Evolutionary conservation across 2,888 invertebrate genomes (phyloP).

Genomic region (Zaprionus bogoriensis): DNA sequence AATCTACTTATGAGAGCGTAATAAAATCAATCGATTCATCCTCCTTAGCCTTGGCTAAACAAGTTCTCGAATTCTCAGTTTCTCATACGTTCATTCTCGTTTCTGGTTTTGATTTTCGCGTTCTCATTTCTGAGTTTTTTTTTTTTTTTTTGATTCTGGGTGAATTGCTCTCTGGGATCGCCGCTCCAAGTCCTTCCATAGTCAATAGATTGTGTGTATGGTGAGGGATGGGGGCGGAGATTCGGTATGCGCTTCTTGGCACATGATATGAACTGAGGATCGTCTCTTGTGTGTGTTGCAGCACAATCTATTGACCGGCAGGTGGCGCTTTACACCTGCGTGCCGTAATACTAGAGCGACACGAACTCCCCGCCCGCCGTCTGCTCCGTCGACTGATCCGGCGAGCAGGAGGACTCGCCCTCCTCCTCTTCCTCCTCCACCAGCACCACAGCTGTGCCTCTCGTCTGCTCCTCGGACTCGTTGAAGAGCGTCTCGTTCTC

Average conservation of each 20-base stretch:
- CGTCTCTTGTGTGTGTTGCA: constrained; percentile 36
- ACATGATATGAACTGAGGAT: constrained; percentile 72
- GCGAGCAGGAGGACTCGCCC: constrained; percentile 49
- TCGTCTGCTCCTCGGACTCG: constrained; percentile 69
- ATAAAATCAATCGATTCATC: constrained; percentile 34
- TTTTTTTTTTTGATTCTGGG: constrained; percentile 43
- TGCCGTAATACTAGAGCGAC: constrained; percentile 83
- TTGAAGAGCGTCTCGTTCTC: constrained; percentile 82
- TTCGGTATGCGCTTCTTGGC: constrained; percentile 20
- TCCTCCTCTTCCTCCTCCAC: constrained; percentile 19
- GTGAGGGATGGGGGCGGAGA: not conserved
- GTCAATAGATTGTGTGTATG: constrained; percentile 66
- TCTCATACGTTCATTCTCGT: no score
- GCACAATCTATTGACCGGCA: constrained; percentile 69
- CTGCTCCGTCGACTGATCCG: constrained; percentile 59
- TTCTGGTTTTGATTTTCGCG: not conserved
- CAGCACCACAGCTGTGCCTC: no score
- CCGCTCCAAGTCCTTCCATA: constrained; percentile 10
- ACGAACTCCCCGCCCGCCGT: constrained; percentile 78
- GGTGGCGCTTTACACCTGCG: constrained; percentile 78
- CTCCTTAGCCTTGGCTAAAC: constrained; percentile 20
- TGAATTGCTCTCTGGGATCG: constrained; percentile 56
- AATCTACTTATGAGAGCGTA: constrained; percentile 32
- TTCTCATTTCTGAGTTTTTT: not conserved
- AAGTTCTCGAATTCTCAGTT: constrained; percentile 26